Evolutionary conservation across 2,888 invertebrate genomes (phyloP).

Genomic region (Pharmacophagus antenor): DNA sequence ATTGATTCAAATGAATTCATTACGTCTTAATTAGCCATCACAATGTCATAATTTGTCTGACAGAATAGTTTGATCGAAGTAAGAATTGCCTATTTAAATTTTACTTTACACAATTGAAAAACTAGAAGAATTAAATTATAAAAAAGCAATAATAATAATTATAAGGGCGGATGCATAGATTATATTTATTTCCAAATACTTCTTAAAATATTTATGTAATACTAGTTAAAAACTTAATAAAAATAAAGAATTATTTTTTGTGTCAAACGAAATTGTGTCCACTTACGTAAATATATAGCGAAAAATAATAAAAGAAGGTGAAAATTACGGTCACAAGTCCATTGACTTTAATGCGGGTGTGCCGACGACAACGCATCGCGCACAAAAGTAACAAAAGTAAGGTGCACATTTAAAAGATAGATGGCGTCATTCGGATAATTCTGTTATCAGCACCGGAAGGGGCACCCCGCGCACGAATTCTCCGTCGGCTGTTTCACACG

Average conservation of each 20-base stretch:
- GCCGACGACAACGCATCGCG: conserved; percentile 38
- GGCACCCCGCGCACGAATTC: conserved; percentile 73
- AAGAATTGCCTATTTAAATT: too few relatives aligned
- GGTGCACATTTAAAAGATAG: conserved; percentile 84
- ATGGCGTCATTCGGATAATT: conserved; percentile 84
- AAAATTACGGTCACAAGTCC: conserved; percentile 27
- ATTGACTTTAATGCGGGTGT: conserved; percentile 31
- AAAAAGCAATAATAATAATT: too few relatives aligned
- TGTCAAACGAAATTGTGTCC: too few relatives aligned
- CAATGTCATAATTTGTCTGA: background rate
- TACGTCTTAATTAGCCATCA: background rate
- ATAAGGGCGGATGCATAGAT: too few relatives aligned
- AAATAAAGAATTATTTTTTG: background rate
- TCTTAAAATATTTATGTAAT: background rate
- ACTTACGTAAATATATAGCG: background rate
- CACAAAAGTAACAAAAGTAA: conserved; percentile 69
- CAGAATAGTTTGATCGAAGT: background rate
- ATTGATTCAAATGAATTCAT: conserved; percentile 56
- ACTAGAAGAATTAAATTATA: too few relatives aligned
- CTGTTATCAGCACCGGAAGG: conserved; percentile 82
- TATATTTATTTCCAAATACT: too few relatives aligned
- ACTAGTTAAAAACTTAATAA: too few relatives aligned
- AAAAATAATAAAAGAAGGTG: conserved; percentile 18
- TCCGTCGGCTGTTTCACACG: conserved; percentile 73
- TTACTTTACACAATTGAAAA: too few relatives aligned